Conservation (phyloP, 2,797 vertebrate genomes). For the Cynodonichthys magdalenae region DNA sequence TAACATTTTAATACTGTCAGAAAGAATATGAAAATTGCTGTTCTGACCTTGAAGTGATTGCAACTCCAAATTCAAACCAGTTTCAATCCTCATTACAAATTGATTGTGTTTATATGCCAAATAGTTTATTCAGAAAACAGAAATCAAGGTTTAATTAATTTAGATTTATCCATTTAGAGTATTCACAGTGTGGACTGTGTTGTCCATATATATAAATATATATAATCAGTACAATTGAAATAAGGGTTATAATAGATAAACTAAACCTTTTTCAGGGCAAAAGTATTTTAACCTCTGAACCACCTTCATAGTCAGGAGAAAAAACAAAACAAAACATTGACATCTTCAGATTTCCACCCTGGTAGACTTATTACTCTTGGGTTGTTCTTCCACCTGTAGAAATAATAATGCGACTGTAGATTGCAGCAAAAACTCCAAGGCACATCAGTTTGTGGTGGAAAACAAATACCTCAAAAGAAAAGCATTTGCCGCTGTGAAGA, state of each 20-base stretch:
- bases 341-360: constrained; percentile 61
- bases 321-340: constrained; percentile 4
- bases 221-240: no score
- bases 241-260: background rate
- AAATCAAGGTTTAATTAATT: background rate
- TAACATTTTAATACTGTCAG: no score
- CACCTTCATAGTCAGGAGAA: background rate
- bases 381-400: constrained; percentile 50
- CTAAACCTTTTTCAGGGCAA: background rate
- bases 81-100: no score
- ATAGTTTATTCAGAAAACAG: constrained; percentile 7
- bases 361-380: constrained; percentile 15
- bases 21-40: no score
- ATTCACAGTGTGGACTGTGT: no score
- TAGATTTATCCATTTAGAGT: background rate
- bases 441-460: background rate
- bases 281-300: background rate
- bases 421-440: background rate
- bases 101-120: background rate
- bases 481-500: constrained; percentile 56
- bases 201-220: no score
- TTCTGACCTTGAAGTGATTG: no score
- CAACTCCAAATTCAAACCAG: no score
- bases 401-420: constrained; percentile 7
- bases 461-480: constrained; percentile 29